phyloP scores from a whole-genome alignment of 2,797 vertebrate species.

The Sarcoramphus papa region DNA sequence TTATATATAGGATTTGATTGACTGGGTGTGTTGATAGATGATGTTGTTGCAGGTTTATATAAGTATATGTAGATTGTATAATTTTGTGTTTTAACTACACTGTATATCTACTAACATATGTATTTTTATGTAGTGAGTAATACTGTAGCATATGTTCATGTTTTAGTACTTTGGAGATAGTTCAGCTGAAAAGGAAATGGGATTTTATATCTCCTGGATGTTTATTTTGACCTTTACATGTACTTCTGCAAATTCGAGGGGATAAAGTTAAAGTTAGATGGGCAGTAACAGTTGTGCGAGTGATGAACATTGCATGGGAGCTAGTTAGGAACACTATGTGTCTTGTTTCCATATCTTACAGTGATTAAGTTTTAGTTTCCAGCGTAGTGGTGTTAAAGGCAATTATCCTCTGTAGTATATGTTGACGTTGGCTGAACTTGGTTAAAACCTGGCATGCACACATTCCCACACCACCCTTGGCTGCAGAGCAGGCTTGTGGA shows the following conservation, averaged over 20 bases:
- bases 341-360: not conserved
- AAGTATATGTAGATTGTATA: slow-evolving; percentile 41
- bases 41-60: slow-evolving; percentile 36
- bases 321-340: not conserved
- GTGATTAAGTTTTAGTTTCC: not conserved
- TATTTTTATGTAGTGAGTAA: slow-evolving; percentile 67
- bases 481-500: not conserved
- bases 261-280: not conserved
- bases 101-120: slow-evolving; percentile 61
- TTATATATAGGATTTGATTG: slow-evolving; percentile 19
- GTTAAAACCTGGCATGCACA: not conserved
- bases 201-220: slow-evolving; percentile 24
- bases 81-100: slow-evolving; percentile 55
- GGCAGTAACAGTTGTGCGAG: not conserved
- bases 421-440: not conserved
- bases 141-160: slow-evolving; percentile 60
- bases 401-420: not conserved
- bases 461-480: not conserved
- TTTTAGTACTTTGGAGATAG: slow-evolving; percentile 56
- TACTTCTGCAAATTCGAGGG: not conserved
- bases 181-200: slow-evolving; percentile 48
- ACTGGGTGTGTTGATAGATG: slow-evolving; percentile 38
- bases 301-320: not conserved
- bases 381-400: not conserved
- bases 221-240: slow-evolving; percentile 43